Base-by-base conservation (phyloP, 2,888 invertebrate species). In the Phyllotreta striolata region DNA sequence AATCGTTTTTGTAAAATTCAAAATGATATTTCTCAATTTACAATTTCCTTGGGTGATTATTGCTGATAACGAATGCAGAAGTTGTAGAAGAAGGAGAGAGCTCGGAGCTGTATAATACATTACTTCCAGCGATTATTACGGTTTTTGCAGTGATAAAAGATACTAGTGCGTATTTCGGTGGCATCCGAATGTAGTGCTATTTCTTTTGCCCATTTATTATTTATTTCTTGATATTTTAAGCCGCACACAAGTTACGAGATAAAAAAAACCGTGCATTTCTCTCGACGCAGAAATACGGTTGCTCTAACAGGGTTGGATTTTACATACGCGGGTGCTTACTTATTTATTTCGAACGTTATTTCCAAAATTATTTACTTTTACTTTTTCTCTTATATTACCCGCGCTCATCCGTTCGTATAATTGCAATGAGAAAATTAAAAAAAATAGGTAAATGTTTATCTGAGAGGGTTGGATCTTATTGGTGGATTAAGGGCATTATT, bases 91-190 rank as follows among this genome's bases (percentile, higher is more conserved):
- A 66, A 63, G 55, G 67, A 70, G 72, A 63, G 73, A 70, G 70
- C 67, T 37, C 62, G 47, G 63, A 55, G 66, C 72, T 70, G 24
- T 24, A 24, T 24, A 24, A 71, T 72, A 73, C 65, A 69, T 72
- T 72, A 73, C 72, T 72, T 70, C 55, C 66, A 62, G 69, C 71
- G 72, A 73, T 72, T 72, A 73, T 73, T 73, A 70, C 69, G 73
- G 70, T 71, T 72, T 73, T 73, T 71, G 66, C 70, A 59, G 68
- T 68, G 71, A 70, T 71, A 69, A 72, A 72, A 68, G 70, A 68
- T 68, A 65, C 69, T 69, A 66, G 62, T 62, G 63, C 62, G 65
- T 67, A 70, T 69, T 72, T 69, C 54, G 60, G 59, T 55, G 57
- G 49, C 66, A 65, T 60, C 65, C 58, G 54, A 61, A 66, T 66